Conservation (phyloP, 2,888 invertebrate genomes). For the Tiliacea citrago region DNA sequence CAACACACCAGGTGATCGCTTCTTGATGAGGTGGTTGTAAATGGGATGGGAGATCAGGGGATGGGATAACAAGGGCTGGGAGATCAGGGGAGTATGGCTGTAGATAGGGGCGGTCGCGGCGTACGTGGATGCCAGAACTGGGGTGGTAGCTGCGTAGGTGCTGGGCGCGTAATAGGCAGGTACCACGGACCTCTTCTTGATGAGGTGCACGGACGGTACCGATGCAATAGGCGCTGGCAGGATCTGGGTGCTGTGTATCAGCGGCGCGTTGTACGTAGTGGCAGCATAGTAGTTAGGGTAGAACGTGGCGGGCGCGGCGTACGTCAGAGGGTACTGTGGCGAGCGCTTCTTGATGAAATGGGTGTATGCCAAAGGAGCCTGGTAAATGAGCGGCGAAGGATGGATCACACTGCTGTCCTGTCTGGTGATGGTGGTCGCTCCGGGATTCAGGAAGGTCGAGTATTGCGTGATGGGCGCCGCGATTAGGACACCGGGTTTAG, state of each 20-base stretch:
- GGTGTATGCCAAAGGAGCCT: conserved; percentile 73
- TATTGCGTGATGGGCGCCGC: conserved; percentile 64
- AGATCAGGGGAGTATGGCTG: conserved; percentile 74
- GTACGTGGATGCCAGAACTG: conserved; percentile 73
- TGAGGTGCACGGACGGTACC: conserved; percentile 74
- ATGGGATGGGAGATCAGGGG: conserved; percentile 73
- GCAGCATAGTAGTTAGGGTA: conserved; percentile 67
- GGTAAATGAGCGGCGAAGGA: conserved; percentile 80
- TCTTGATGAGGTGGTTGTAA: conserved; percentile 60
- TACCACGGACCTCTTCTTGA: conserved; percentile 79
- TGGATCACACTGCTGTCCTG: conserved; percentile 86
- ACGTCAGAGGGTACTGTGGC: conserved; percentile 59
- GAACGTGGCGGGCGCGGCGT: conserved; percentile 66
- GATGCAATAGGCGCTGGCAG: conserved; percentile 60
- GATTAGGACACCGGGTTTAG: conserved; percentile 76
- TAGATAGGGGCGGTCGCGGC: conserved; percentile 69
- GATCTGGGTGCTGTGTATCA: conserved; percentile 59
- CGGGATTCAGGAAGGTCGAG: conserved; percentile 76
- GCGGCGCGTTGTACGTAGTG: conserved; percentile 60
- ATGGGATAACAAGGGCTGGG: conserved; percentile 75
- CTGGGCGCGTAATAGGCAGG: conserved; percentile 66
- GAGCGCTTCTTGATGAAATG: conserved; percentile 80
- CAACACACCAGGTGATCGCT: conserved; percentile 48
- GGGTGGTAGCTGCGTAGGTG: conserved; percentile 70
- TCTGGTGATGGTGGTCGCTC: conserved; percentile 79